phyloP scores from a whole-genome alignment of 2,888 invertebrate species.

The Cantharis rufa region DNA sequence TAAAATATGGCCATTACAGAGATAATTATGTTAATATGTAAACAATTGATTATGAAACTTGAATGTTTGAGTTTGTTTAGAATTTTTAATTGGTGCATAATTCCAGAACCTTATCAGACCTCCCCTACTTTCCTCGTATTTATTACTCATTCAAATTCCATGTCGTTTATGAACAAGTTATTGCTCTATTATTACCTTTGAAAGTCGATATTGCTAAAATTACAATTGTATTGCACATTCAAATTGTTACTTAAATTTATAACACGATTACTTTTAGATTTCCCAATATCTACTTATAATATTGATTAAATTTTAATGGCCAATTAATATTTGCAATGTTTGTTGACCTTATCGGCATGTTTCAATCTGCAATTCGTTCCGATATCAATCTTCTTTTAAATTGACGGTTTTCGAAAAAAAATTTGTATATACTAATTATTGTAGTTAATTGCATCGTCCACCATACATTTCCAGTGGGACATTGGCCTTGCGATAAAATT shows the following conservation, averaged over 20 bases:
- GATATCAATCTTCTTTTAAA: not conserved
- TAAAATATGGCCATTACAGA: not conserved
- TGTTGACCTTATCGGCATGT: not conserved
- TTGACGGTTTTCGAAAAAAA: not conserved
- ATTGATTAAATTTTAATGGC: not conserved
- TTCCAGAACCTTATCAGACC: not conserved
- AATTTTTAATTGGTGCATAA: not conserved
- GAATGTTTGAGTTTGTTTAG: not conserved
- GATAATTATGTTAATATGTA: not conserved
- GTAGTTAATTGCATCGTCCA: not conserved
- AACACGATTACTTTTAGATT: not conserved
- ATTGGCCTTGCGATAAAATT: slow-evolving; percentile 1
- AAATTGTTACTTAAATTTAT: not conserved
- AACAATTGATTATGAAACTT: not conserved
- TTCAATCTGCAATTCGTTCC: not conserved
- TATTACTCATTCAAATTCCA: not conserved
- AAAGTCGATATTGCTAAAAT: not conserved
- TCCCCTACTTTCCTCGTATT: not conserved
- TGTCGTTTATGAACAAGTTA: not conserved
- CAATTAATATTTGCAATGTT: not conserved
- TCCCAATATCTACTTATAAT: not conserved
- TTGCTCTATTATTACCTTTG: not conserved
- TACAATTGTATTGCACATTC: not conserved
- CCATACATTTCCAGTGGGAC: not conserved
- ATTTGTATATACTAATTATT: not conserved